Conservation (phyloP, 2,113 vertebrate species). For the Pantherophis guttatus region DNA sequence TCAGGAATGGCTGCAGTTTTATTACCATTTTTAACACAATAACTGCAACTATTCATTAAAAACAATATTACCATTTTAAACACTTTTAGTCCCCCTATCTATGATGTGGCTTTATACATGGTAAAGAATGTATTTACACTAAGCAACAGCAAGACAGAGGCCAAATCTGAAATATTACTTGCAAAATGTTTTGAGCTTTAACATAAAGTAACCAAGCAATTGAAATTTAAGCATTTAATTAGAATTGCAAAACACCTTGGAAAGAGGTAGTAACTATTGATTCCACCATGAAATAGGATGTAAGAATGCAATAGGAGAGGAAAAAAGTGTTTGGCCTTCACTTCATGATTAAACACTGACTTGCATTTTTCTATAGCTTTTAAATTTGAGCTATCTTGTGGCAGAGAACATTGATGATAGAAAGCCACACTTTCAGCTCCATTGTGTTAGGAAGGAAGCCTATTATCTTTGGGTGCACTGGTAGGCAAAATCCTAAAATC, state of each 20-base stretch:
- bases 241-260: neutral
- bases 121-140: neutral
- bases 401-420: neutral
- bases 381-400: neutral
- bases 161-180: neutral
- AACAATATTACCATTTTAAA: neutral
- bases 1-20: neutral
- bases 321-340: neutral
- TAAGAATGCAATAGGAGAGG: neutral
- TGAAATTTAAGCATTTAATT: neutral
- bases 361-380: neutral
- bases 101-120: neutral
- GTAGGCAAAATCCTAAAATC: neutral
- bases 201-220: neutral
- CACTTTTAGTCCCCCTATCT: neutral
- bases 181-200: neutral
- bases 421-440: neutral
- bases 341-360: neutral
- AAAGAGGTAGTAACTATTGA: neutral
- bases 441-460: neutral
- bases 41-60: neutral
- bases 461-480: neutral
- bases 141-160: neutral
- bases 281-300: neutral
- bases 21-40: neutral